phyloP scores from a whole-genome alignment of 2,888 invertebrate genomes.

The Drosophila leonis region DNA sequence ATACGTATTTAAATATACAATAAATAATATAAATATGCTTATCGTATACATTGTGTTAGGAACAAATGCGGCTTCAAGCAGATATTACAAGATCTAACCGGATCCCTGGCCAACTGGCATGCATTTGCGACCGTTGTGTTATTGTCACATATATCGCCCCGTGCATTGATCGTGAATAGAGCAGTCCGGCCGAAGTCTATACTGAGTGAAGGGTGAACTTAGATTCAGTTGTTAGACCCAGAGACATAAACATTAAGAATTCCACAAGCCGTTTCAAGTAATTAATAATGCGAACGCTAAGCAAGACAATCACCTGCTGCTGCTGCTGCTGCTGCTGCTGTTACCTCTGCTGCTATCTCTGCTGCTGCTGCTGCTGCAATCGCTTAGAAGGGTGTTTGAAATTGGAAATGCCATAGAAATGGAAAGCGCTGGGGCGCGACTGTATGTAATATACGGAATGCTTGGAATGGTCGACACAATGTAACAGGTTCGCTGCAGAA shows the following conservation, averaged over 20 bases:
- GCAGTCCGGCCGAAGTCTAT: constrained; percentile 11
- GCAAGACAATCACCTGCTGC: constrained; percentile 27
- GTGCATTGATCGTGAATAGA: constrained; percentile 12
- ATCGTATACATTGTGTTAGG: neutral
- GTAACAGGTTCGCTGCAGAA: constrained; percentile 56
- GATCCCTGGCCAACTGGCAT: constrained; percentile 21
- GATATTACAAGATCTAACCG: constrained; percentile 41
- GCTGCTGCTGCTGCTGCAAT: neutral
- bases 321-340: neutral
- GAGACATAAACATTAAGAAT: constrained; percentile 16
- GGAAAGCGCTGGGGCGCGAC: constrained; percentile 43
- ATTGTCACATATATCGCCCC: constrained; percentile 10
- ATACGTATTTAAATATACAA: constrained; percentile 1
- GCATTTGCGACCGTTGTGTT: neutral
- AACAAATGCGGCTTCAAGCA: constrained; percentile 4
- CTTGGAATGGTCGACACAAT: constrained; percentile 22
- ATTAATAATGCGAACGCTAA: constrained; percentile 15
- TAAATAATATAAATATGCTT: neutral
- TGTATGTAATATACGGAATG: constrained; percentile 22
- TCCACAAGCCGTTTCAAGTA: constrained; percentile 15
- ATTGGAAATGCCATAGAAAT: constrained; percentile 47
- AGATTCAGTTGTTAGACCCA: constrained; percentile 15
- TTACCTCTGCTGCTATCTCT: constrained; percentile 7
- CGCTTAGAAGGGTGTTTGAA: constrained; percentile 38
- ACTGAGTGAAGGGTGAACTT: constrained; percentile 37